Evolutionary conservation across 2,888 invertebrate species (phyloP).

Genomic region (Resseliella maxima): DNA sequence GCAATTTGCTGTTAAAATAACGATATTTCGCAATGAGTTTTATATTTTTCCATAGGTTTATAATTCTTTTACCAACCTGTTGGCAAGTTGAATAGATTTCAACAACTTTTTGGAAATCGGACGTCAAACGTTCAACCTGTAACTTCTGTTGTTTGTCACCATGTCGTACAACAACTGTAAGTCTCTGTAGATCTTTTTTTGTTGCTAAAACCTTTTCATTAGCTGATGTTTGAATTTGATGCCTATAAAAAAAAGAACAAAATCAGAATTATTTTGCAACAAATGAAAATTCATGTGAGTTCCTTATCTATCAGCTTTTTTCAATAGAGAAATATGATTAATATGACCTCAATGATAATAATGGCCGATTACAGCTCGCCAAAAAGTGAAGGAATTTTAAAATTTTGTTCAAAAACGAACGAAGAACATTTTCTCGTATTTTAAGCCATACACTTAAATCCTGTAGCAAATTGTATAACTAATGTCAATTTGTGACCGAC

Average conservation of each 20-base stretch:
- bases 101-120: slow-evolving; percentile 83
- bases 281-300: not conserved
- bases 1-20: slow-evolving; percentile 73
- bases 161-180: slow-evolving; percentile 76
- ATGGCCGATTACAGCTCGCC: too few relatives aligned
- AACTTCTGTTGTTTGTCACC: slow-evolving; percentile 84
- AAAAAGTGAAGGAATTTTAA: not conserved
- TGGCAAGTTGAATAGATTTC: slow-evolving; percentile 82
- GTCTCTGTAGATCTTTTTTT: slow-evolving; percentile 77
- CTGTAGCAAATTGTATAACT: not conserved
- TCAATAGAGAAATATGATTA: not conserved
- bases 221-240: slow-evolving; percentile 79
- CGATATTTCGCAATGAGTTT: slow-evolving; percentile 58
- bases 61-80: slow-evolving; percentile 72
- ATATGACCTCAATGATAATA: not conserved
- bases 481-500: too few relatives aligned
- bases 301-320: not conserved
- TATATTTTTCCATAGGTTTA: not conserved
- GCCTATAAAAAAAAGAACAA: slow-evolving; percentile 68
- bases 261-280: not conserved
- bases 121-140: slow-evolving; percentile 85
- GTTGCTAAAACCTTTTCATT: slow-evolving; percentile 81
- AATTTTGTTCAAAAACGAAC: too few relatives aligned
- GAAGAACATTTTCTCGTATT: too few relatives aligned
- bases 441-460: too few relatives aligned